These are phyloP conservation scores for Pholis gunnellus DNA, from an alignment of 2,113 vertebrate genomes.

Conservation along the genomic window DNA sequence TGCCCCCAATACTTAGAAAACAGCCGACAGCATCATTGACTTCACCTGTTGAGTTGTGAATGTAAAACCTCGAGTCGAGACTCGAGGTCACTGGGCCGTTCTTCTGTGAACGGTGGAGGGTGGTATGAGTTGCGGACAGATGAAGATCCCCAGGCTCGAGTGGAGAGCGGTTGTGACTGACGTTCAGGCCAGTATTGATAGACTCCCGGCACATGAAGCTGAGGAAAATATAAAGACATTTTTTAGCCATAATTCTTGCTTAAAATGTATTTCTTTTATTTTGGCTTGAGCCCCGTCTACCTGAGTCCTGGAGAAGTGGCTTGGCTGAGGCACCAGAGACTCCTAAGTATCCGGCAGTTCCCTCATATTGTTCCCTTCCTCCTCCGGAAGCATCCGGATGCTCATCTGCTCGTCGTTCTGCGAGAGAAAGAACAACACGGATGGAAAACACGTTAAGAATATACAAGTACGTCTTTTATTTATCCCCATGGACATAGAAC, in stretches of 20 bases:
- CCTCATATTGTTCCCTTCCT: slow-evolving; percentile 89
- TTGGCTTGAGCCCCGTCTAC: slow-evolving; percentile 79
- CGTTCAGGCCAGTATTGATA: slow-evolving; percentile 89
- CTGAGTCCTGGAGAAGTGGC: slow-evolving; percentile 86
- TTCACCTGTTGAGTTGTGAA: slow-evolving; percentile 93
- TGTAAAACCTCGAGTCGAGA: slow-evolving; percentile 92
- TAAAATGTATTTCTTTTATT: no score
- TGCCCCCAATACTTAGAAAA: background rate
- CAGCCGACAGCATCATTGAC: background rate
- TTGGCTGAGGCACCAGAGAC: slow-evolving; percentile 95
- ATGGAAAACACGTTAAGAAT: background rate
- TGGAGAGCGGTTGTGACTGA: slow-evolving; percentile 62
- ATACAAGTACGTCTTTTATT: no score
- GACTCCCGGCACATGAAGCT: slow-evolving; percentile 84
- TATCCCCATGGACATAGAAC: background rate
- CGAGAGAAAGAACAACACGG: background rate
- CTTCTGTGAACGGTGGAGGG: slow-evolving; percentile 73
- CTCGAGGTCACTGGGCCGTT: slow-evolving; percentile 85
- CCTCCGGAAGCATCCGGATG: slow-evolving; percentile 90
- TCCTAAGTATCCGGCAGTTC: slow-evolving; percentile 96
- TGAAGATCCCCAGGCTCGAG: slow-evolving; percentile 82
- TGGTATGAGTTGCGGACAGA: slow-evolving; percentile 78
- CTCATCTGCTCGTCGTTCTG: slow-evolving; percentile 93
- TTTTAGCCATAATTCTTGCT: no score
- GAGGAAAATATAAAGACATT: slow-evolving; percentile 5